Percentiles rank a stretch among this genome's conserved stretches.
These are phyloP conservation scores for Anoura caudifer DNA, from an alignment of 2,113 vertebrate species.

Conservation along the genomic window DNA sequence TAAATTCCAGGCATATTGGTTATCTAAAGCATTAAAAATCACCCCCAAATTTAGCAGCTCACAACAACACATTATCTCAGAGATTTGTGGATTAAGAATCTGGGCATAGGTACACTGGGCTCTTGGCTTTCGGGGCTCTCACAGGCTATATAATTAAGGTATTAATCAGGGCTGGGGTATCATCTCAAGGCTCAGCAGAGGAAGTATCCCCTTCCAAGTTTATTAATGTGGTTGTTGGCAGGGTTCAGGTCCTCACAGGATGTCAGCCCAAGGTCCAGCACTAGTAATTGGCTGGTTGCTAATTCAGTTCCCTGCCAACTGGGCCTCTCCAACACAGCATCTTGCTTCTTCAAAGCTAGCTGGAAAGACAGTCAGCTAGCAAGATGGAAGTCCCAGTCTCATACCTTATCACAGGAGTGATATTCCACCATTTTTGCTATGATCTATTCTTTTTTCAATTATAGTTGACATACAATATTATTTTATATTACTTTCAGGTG, in stretches of 20 bases:
- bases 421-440: not conserved
- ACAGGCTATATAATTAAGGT: not conserved
- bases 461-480: not conserved
- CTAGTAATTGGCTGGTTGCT: not conserved
- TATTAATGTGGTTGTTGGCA: not conserved
- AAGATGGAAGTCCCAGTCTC: slow-evolving; percentile 8
- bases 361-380: not conserved
- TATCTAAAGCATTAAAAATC: not conserved
- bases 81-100: not conserved
- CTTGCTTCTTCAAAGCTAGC: not conserved
- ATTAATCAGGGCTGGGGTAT: not conserved
- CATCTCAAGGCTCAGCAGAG: not conserved
- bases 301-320: not conserved
- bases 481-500: not conserved
- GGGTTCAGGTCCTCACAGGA: not conserved
- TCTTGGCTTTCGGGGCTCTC: not conserved
- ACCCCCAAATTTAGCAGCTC: not conserved
- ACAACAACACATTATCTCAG: not conserved
- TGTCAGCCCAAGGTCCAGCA: not conserved
- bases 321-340: not conserved
- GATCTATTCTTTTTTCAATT: not conserved
- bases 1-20: slow-evolving; percentile 5
- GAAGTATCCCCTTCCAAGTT: not conserved
- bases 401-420: not conserved
- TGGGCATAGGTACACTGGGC: not conserved